phyloP scores from a whole-genome alignment of 2,113 vertebrate species.

The Zapus hudsonius region DNA sequence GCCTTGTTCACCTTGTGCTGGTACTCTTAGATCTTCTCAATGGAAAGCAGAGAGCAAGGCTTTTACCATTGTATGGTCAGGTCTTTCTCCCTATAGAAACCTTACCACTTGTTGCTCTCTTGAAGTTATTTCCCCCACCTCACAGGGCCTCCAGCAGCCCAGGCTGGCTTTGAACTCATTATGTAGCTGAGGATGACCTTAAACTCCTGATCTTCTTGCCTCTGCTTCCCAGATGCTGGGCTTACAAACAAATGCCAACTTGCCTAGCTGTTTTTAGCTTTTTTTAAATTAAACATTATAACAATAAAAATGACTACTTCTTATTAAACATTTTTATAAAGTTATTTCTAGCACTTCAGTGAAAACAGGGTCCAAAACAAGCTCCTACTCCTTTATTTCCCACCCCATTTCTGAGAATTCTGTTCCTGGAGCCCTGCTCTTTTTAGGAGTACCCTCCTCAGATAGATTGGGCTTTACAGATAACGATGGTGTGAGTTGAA shows the following conservation, averaged over 20 bases:
- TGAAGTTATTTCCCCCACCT: not conserved
- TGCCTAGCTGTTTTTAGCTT: not conserved
- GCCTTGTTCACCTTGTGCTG: not conserved
- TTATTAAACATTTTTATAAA: slow-evolving; percentile 9
- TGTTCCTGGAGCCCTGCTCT: not conserved
- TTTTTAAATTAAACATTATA: not conserved
- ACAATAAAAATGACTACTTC: not conserved
- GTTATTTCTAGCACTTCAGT: not conserved
- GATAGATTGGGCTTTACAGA: not conserved
- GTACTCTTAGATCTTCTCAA: not conserved
- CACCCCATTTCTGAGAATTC: not conserved
- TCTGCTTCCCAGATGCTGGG: not conserved
- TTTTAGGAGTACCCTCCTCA: not conserved
- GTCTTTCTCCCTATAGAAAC: not conserved
- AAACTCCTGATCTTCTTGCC: too few species aligned
- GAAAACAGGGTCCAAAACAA: not conserved
- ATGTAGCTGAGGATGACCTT: too few species aligned
- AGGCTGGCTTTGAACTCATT: too few species aligned
- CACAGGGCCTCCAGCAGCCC: too few species aligned
- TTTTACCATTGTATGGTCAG: not conserved
- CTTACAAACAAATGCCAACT: not conserved
- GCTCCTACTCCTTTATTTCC: not conserved
- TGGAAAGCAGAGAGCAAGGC: not conserved
- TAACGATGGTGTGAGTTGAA: not conserved
- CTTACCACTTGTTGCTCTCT: not conserved